Base-by-base conservation (phyloP, 2,113 vertebrate genomes). In the Atrichornis clamosus region DNA sequence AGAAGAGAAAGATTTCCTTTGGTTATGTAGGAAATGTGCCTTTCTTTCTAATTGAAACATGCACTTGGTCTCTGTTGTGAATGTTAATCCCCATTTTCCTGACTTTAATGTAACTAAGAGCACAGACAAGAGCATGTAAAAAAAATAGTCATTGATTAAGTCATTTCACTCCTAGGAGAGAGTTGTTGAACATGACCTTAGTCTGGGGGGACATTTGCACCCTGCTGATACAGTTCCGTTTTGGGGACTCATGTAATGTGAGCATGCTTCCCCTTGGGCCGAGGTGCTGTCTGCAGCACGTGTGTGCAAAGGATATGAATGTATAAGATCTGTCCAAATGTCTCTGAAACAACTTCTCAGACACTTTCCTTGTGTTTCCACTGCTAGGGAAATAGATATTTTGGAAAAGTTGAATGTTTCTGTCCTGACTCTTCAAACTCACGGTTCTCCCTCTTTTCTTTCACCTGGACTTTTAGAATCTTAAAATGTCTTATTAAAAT, bases 221-320 rank as follows among this genome's bases (percentile, higher is more conserved):
- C 11, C 19, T 76, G 26, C 32, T 58, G 30, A 49, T 47, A 56
- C 41, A 23, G 30, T 59, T 87, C 28, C 59, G 10, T 17, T 87
- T 67, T 22, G 21, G 1, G 13, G 19, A 13, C 19, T 59, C 9
- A 21, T 5, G 2, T 62, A 26, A 20, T 5, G n/a, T 56, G 44
- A 50, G 9, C 15, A 13, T 19, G 0, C 20, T 65, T 86, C 55
- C 35, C 11, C 12, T 39, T 70, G 56, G 30, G 23, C 30, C 44
- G 14, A 39, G 13, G 17, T 0, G 0, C 35, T 91, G 33, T 55
- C 42, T 5, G 1, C 65, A 74, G 10, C 33, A 6, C 30, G 4
- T 58, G 15, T 64, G 21, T 42, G 6, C 26, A n/a, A 53, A 88
- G n/a, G 35, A 39, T 14, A 11, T 35, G 37, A 13, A 26, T 58